Evolutionary conservation across 2,888 invertebrate genomes (phyloP).

Genomic region (Timema cristinae): DNA sequence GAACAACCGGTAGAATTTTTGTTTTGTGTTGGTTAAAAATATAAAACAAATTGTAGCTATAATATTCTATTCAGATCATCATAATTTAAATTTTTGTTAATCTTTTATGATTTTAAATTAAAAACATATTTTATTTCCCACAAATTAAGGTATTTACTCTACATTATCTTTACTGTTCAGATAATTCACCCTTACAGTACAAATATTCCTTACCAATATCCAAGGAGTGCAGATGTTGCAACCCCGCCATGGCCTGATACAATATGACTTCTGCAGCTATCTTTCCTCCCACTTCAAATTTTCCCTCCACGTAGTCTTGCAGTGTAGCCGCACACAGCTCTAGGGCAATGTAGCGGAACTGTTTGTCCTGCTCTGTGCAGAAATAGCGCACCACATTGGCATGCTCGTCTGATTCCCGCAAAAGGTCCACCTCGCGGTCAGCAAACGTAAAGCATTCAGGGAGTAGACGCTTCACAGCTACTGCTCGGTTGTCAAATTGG

Average conservation of each 20-base stretch:
- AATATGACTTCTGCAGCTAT: conserved; percentile 71
- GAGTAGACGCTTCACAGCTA: conserved; percentile 92
- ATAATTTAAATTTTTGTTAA: no score
- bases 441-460: conserved; percentile 95
- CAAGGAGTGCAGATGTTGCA: conserved; percentile 89
- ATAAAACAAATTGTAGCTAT: no score
- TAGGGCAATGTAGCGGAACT: conserved; percentile 93
- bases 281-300: conserved; percentile 41
- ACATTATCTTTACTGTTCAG: not conserved
- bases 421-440: conserved; percentile 89
- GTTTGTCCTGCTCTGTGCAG: conserved; percentile 89
- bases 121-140: not conserved
- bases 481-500: conserved; percentile 85
- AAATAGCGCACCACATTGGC: conserved; percentile 89
- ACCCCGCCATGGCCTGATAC: conserved; percentile 81
- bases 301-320: conserved; percentile 79
- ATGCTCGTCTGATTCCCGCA: conserved; percentile 94
- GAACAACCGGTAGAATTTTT: no score
- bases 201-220: conserved; percentile 69
- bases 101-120: not conserved
- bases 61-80: no score
- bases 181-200: no score
- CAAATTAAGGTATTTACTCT: not conserved
- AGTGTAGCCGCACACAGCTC: conserved; percentile 93
- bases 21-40: no score